Percentiles rank a stretch among this genome's conserved stretches.
These are phyloP conservation scores for Deilephila elpenor DNA, from an alignment of 2,888 invertebrate genomes.

Conservation along the genomic window DNA sequence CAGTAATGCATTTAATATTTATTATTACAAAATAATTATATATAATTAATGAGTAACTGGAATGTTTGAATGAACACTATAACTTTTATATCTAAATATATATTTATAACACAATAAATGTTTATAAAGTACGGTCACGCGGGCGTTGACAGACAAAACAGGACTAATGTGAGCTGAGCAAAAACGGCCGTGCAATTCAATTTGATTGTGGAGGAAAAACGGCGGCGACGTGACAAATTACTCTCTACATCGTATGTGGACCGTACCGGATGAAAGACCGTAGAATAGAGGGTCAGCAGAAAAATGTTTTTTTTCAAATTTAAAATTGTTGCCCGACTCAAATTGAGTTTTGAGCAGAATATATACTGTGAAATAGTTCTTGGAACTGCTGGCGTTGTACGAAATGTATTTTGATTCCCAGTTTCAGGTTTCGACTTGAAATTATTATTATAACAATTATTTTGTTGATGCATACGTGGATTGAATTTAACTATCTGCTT, in stretches of 20 bases:
- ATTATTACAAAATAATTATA: no score
- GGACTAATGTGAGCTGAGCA: neutral
- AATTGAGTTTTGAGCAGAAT: neutral
- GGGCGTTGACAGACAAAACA: conserved; percentile 5
- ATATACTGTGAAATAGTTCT: neutral
- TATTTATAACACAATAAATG: neutral
- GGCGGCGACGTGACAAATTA: conserved; percentile 15
- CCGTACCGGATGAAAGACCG: neutral
- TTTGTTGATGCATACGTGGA: no score
- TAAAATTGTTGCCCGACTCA: neutral
- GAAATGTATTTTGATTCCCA: neutral
- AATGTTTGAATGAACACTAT: no score
- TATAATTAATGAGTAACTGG: neutral
- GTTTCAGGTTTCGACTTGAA: no score
- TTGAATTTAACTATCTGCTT: no score
- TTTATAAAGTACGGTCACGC: neutral
- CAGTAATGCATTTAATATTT: no score
- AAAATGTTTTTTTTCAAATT: neutral
- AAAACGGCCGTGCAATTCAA: conserved; percentile 35
- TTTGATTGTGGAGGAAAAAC: conserved; percentile 33
- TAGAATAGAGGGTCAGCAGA: neutral
- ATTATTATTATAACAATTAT: no score
- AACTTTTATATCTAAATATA: no score
- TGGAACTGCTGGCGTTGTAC: neutral
- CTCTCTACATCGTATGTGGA: conserved; percentile 18